These are phyloP conservation scores for Casuarius casuarius DNA, from an alignment of 2,113 vertebrate genomes.

Conservation along the genomic window DNA sequence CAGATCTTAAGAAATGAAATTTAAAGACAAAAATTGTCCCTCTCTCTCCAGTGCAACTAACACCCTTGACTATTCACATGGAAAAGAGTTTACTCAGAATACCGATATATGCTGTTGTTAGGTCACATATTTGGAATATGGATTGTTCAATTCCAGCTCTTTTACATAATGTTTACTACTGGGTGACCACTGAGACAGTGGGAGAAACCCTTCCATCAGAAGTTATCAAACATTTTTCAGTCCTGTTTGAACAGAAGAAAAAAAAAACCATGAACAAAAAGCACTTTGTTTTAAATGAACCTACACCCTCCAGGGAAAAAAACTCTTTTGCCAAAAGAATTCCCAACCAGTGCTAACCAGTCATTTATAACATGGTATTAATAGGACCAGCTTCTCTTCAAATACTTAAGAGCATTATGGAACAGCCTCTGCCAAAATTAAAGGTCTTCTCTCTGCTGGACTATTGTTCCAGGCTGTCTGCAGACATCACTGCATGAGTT, in stretches of 20 bases:
- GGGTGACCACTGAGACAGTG: background rate
- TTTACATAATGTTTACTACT: background rate
- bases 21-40: background rate
- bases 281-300: background rate
- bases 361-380: conserved; percentile 18
- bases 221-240: background rate
- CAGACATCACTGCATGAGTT: conserved; percentile 23
- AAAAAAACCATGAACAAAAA: background rate
- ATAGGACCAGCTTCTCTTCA: background rate
- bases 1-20: background rate
- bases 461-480: conserved; percentile 47
- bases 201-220: background rate
- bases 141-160: background rate
- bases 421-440: conserved; percentile 8
- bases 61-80: background rate
- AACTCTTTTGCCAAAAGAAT: background rate
- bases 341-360: background rate
- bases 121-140: background rate
- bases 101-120: background rate
- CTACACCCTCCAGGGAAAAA: background rate
- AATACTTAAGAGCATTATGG: background rate
- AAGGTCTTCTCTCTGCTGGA: conserved; percentile 16
- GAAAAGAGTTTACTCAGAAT: background rate
- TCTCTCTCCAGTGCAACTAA: background rate
- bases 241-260: background rate